Evolutionary conservation across 2,113 vertebrate species (phyloP), one percentile per base, ranked within the genome.

Genomic region (Gymnocephalus cernua): DNA sequence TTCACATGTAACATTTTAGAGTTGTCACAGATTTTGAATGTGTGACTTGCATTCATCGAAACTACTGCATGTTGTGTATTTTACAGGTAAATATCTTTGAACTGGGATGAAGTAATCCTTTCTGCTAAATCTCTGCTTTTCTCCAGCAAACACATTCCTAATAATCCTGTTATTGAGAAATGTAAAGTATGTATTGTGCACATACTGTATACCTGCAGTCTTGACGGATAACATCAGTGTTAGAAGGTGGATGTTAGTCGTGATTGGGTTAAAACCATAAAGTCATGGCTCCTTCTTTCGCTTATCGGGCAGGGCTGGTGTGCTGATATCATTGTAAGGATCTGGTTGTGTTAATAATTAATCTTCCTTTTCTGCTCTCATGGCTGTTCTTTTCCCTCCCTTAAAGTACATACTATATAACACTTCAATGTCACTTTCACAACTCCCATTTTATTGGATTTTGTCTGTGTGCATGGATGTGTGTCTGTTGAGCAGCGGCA

Each of bases 291-390:
- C 65, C 32, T 57, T 84, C 50, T 75, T 62, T 0, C 0, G 69
- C 80, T 85, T 86, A 69, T 80, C 83, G 56, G 71, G 10, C 48
- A 12, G 12, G n/a, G 25, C 62, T 57, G 25, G 38, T 53, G 61
- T 48, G 67, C 82, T 81, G 64, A 76, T 91, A 86, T 85, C 83
- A 73, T 63, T 57, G 11, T 80, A 77, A 86, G 64, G 79, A 67
- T 86, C 73, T 57, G 48, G 1, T 38, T 3, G 64, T 64, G 88
- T 93, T 91, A 94, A 93, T 93, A 69, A 92, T 91, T 93, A 81
- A 93, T 87, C 69, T 64, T 50, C 23, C 54, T 23, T 41, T 15
- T 83, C 82, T 63, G n/a, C 50, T 67, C 44, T 58, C 66, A 25
- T 16, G 19, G 35, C 57, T 80, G 82, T 53, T 71, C 90, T 88